These are phyloP conservation scores for Andricus quercusramuli DNA, from an alignment of 2,888 invertebrate species.

Conservation along the genomic window DNA sequence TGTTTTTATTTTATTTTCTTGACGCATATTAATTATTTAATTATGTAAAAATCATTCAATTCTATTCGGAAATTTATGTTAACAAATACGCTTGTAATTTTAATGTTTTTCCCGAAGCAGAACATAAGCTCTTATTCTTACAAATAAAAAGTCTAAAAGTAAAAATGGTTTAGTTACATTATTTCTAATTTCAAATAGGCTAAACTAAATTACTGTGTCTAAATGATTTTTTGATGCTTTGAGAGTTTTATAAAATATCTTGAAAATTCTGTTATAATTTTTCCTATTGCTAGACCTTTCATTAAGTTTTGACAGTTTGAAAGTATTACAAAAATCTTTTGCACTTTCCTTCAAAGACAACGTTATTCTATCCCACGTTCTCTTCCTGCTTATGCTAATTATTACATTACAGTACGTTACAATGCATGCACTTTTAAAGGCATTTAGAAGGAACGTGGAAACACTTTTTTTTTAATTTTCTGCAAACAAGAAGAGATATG, in stretches of 20 bases:
- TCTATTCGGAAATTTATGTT: background rate
- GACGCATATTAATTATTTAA: no score
- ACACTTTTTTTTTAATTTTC: background rate
- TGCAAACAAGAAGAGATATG: background rate
- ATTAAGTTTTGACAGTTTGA: background rate
- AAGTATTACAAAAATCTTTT: background rate
- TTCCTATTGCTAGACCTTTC: no score
- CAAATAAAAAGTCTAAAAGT: background rate
- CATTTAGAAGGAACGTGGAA: background rate
- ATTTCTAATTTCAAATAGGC: background rate
- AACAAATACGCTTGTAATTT: constrained; percentile 3
- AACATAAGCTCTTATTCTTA: background rate
- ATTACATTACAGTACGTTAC: background rate
- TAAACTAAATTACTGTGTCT: no score
- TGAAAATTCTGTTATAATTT: no score
- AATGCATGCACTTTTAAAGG: background rate
- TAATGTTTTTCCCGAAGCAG: background rate
- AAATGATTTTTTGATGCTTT: no score
- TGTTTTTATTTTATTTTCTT: no score
- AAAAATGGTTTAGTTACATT: background rate
- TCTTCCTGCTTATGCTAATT: constrained; percentile 3
- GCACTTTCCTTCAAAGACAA: background rate
- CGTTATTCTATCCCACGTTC: background rate
- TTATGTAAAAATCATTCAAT: background rate
- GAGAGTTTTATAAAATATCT: no score